Conservation (phyloP, 2,888 invertebrate genomes). For the Eilema griseolum region DNA sequence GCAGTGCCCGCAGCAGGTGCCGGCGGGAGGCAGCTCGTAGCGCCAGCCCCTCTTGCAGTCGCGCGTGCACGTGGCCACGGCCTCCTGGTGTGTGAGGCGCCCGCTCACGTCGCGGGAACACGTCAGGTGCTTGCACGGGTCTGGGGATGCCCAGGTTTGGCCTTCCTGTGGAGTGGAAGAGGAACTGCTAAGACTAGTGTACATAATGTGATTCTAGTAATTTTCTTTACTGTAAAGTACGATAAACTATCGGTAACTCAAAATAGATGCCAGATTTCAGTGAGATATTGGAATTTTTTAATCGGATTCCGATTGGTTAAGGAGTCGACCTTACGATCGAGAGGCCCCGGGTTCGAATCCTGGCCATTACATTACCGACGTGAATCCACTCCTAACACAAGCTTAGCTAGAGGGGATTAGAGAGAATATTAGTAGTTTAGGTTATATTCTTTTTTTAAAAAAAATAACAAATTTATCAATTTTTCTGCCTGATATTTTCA, state of each 20-base stretch:
- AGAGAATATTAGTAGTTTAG: too few species aligned
- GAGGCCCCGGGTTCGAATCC: too few species aligned
- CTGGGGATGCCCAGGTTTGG: slow-evolving; percentile 82
- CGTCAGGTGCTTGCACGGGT: slow-evolving; percentile 84
- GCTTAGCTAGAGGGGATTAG: too few species aligned
- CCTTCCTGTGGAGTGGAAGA: slow-evolving; percentile 69
- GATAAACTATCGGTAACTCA: not conserved
- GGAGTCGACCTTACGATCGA: too few species aligned
- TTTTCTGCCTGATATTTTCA: too few species aligned
- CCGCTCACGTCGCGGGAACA: slow-evolving; percentile 78
- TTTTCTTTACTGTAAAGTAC: not conserved
- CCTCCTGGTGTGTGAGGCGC: slow-evolving; percentile 72
- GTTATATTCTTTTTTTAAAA: too few species aligned
- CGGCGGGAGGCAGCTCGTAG: slow-evolving; percentile 75
- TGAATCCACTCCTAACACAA: too few species aligned
- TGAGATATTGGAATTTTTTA: too few species aligned
- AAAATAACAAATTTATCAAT: too few species aligned
- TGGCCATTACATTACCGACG: too few species aligned
- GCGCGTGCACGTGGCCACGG: slow-evolving; percentile 73
- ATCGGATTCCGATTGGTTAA: too few species aligned
- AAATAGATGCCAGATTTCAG: not conserved
- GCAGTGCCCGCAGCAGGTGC: slow-evolving; percentile 89
- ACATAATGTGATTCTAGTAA: not conserved
- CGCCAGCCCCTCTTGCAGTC: slow-evolving; percentile 87
- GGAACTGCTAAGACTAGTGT: not conserved